phyloP scores from a whole-genome alignment of 2,888 invertebrate species.

The Ptychoptera contaminata region DNA sequence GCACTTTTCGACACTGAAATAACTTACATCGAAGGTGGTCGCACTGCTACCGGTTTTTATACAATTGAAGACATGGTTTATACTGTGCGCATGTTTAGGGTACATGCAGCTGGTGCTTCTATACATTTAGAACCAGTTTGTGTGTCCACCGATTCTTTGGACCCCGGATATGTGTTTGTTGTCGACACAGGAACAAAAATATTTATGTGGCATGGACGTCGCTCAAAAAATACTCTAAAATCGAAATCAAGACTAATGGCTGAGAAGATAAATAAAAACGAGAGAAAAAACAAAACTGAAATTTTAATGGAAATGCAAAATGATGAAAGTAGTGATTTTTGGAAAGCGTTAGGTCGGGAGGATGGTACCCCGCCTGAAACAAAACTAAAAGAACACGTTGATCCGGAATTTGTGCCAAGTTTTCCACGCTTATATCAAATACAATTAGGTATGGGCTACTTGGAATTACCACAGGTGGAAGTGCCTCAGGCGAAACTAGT shows the following conservation, averaged over 20 bases:
- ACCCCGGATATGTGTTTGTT: conserved; percentile 83
- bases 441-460: conserved; percentile 93
- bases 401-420: conserved; percentile 19
- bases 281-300: conserved; percentile 88
- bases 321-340: conserved; percentile 72
- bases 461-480: conserved; percentile 90
- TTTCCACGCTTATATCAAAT: conserved; percentile 80
- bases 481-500: conserved; percentile 58
- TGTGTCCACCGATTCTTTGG: conserved; percentile 54
- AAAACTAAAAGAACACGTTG: conserved; percentile 27
- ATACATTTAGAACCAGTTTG: conserved; percentile 82
- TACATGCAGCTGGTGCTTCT: conserved; percentile 73
- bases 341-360: conserved; percentile 48
- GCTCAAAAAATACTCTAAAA: conserved; percentile 74
- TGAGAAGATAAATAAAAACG: conserved; percentile 97
- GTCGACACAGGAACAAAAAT: conserved; percentile 75
- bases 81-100: conserved; percentile 69
- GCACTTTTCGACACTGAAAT: conserved; percentile 80
- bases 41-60: conserved; percentile 93
- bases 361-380: conserved; percentile 32
- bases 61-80: conserved; percentile 86
- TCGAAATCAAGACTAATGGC: conserved; percentile 67
- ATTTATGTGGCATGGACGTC: conserved; percentile 69
- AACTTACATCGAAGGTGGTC: conserved; percentile 93
- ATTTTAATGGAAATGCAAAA: conserved; percentile 71